Conservation (phyloP, 2,888 invertebrate species). For the Drosophila ezoana region DNA sequence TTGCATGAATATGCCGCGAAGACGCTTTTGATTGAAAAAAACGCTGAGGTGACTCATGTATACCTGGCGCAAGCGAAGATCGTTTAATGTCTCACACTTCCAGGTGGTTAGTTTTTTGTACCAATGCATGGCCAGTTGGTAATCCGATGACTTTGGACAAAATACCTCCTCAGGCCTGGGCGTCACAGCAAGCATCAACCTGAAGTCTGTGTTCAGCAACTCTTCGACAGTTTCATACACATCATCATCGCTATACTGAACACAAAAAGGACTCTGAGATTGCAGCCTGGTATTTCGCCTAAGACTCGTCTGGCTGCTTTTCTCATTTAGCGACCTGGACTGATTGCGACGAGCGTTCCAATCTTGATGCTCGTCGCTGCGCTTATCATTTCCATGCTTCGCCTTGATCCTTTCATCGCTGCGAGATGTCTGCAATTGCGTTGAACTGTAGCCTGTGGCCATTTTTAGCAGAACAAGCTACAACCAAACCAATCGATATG, state of each 20-base stretch:
- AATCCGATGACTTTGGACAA: slow-evolving; percentile 45
- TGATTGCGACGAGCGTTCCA: neutral
- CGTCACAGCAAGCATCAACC: slow-evolving; percentile 61
- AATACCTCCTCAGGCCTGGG: slow-evolving; percentile 64
- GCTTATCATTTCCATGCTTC: neutral
- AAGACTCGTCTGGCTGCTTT: slow-evolving; percentile 3
- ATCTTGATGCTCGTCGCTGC: neutral
- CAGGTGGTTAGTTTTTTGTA: slow-evolving; percentile 67
- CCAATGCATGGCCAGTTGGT: slow-evolving; percentile 62
- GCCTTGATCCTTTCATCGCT: neutral
- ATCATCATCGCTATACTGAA: neutral
- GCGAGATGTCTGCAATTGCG: neutral
- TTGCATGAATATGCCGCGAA: slow-evolving; percentile 68
- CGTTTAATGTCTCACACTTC: slow-evolving; percentile 54
- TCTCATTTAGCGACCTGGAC: neutral
- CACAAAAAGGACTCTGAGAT: neutral
- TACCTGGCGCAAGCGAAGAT: slow-evolving; percentile 71
- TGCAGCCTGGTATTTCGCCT: neutral
- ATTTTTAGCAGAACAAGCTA: neutral
- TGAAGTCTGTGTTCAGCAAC: slow-evolving; percentile 67
- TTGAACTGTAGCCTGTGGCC: slow-evolving; percentile 7
- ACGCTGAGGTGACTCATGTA: slow-evolving; percentile 76
- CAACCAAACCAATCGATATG: neutral
- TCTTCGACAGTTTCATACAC: neutral
- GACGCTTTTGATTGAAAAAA: slow-evolving; percentile 65